These are phyloP conservation scores for Meloidogyne exigua DNA, from an alignment of 1,140 invertebrate genomes.

Conservation along the genomic window DNA sequence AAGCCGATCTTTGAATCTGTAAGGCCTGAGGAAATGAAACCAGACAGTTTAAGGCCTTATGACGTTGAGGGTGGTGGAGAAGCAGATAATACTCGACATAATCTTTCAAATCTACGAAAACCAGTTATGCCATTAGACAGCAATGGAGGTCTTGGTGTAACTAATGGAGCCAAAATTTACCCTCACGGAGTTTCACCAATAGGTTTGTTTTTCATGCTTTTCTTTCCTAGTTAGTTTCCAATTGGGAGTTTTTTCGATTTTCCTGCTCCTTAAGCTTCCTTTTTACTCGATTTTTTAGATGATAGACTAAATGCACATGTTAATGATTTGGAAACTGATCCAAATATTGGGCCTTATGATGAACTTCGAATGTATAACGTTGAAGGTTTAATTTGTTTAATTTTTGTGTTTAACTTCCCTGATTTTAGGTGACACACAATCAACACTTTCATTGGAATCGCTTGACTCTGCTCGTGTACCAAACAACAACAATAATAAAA, in stretches of 20 bases:
- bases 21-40: conserved; percentile 60
- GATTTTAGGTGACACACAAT: conserved; percentile 52
- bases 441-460: conserved; percentile 57
- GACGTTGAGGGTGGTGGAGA: conserved; percentile 62
- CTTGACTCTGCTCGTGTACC: conserved; percentile 46
- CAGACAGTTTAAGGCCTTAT: conserved; percentile 58
- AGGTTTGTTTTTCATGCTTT: background rate
- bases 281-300: conserved; percentile 33
- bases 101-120: conserved; percentile 57
- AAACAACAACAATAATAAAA: background rate
- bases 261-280: too few species aligned
- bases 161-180: conserved; percentile 38
- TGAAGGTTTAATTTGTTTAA: conserved; percentile 33
- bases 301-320: conserved; percentile 59
- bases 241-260: too few species aligned
- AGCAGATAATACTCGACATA: conserved; percentile 60
- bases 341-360: conserved; percentile 62
- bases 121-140: conserved; percentile 59
- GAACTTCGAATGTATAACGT: conserved; percentile 61
- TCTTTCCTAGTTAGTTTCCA: too few species aligned
- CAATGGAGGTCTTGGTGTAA: conserved; percentile 34
- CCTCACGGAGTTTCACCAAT: conserved; percentile 40
- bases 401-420: background rate
- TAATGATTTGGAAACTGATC: conserved; percentile 59
- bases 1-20: conserved; percentile 53